Conservation (phyloP, 2,113 vertebrate species). For the Microtus ochrogaster region DNA sequence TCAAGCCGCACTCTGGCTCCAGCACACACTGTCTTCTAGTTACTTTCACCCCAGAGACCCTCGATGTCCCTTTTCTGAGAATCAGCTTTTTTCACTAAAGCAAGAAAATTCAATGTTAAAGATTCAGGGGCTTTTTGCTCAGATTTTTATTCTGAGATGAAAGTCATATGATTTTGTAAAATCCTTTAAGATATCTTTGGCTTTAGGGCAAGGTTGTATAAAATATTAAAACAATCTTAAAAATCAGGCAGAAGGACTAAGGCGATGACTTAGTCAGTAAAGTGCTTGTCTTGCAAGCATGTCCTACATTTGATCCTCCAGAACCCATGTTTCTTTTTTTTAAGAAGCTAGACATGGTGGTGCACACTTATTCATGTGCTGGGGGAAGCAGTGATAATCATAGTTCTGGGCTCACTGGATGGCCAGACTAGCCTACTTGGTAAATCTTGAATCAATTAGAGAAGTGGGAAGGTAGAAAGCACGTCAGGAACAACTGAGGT, state of each 20-base stretch:
- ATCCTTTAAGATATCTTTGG: conserved; percentile 10
- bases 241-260: background rate
- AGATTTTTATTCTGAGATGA: conserved; percentile 51
- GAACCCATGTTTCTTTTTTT: background rate
- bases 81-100: conserved; percentile 32
- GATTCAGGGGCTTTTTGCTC: background rate
- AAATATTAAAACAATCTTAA: conserved; percentile 53
- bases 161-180: conserved; percentile 13
- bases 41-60: background rate
- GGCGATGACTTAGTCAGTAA: background rate
- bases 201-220: conserved; percentile 40
- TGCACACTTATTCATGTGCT: background rate
- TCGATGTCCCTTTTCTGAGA: conserved; percentile 13
- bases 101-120: conserved; percentile 40
- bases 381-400: background rate
- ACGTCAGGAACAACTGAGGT: background rate
- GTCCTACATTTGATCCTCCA: background rate
- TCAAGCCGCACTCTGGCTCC: background rate
- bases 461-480: background rate
- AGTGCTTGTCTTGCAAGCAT: background rate
- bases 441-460: background rate
- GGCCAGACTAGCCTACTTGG: background rate
- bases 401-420: background rate
- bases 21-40: background rate
- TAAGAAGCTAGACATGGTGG: background rate